A percentile compares a stretch with the other conserved stretches of the same genome.
phyloP scores from a whole-genome alignment of 2,113 vertebrate species.

The Indicator indicator region DNA sequence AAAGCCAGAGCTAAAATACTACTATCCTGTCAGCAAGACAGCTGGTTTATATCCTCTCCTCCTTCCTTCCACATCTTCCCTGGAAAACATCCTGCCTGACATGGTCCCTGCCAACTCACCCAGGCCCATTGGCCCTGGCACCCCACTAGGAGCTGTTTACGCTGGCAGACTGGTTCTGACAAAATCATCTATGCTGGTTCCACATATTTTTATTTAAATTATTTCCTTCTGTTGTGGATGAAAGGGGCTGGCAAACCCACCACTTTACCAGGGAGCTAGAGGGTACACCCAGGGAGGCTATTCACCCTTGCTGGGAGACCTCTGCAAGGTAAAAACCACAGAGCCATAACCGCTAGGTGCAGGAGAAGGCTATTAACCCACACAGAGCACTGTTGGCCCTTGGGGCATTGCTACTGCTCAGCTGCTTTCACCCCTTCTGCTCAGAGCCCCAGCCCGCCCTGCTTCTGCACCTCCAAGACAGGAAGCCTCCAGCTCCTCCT shows the following conservation, averaged over 20 bases:
- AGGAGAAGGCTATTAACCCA: neutral
- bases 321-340: neutral
- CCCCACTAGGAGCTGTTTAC: neutral
- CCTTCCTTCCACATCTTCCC: neutral
- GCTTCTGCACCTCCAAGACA: neutral
- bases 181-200: neutral
- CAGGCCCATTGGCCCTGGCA: fast-evolving
- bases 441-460: fast-evolving
- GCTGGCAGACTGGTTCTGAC: fast-evolving
- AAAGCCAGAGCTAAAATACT: constrained; percentile 12
- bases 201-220: neutral
- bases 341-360: neutral
- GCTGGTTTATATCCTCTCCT: constrained; percentile 15
- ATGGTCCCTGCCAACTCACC: fast-evolving
- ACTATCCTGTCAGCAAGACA: constrained; percentile 14
- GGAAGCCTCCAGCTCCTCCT: neutral
- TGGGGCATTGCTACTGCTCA: neutral
- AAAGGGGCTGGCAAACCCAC: neutral
- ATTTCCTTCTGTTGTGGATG: neutral
- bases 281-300: fast-evolving
- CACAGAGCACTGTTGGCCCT: neutral
- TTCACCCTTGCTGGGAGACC: fast-evolving
- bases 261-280: neutral
- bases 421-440: neutral
- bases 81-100: neutral